Base-by-base conservation (phyloP, 2,888 invertebrate genomes). In the Polydrusus cervinus region DNA sequence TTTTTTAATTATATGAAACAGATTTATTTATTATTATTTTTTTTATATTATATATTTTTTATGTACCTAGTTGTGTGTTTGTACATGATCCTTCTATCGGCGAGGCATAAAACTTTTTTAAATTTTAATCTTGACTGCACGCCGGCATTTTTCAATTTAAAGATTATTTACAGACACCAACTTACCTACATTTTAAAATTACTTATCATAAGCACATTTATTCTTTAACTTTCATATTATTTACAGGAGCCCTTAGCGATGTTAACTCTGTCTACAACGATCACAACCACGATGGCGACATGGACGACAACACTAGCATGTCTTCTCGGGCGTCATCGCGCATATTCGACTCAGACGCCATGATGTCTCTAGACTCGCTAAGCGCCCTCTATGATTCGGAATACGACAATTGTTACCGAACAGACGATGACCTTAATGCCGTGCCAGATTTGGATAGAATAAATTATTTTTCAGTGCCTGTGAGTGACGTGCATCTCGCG, bases 281-380 rank as follows among this genome's bases (percentile, higher is more conserved):
- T 76, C 87, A 87, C 80, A 87, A 87, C 79, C 87, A 87, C 71
- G 88, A 89, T 66, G 88, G 88, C 61, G 90, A 90, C 78, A 90
- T 91, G 83, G 90, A 90, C 83, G 91, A 91, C 84, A 91, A 95
- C 84, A 95, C 95, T 79, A 92, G 92, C 80, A 92, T 95, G 78
- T 95, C 95, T 3, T 95, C 95, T 8, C 90, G 95, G 77, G 95
- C 95, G 43, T 95, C 95, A 20, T 95, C 95, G 13, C 90, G 95
- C 10, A 90, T 95, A 61, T 92, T 95, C 80, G 94, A 94, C 86
- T 93, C 93, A 0, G 93, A 93, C 83, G 93, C 93, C 67, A 90
- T 93, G 78, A 91, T 93, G 82, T 94, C 94, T 74, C 89, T 95
- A 61, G 95, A 95, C 86, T 94, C 94, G 14, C 89, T 95, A 79